phyloP scores from a whole-genome alignment of 1,140 invertebrate species.

The Saxidomus purpurata region DNA sequence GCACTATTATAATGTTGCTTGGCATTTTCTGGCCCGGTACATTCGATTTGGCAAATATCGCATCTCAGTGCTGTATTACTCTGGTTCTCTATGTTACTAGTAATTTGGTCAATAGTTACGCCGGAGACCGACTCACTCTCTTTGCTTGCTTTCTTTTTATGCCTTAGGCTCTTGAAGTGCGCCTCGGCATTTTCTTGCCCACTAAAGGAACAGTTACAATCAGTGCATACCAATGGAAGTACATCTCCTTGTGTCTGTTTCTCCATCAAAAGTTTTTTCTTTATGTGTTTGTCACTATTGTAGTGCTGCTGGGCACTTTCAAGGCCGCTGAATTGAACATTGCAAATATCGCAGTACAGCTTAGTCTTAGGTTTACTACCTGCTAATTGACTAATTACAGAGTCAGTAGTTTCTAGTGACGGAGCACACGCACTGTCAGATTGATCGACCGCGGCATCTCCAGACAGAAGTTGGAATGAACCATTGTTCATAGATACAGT shows the following conservation, averaged over 20 bases:
- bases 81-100: no score
- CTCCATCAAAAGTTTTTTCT: not conserved
- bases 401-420: not conserved
- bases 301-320: not conserved
- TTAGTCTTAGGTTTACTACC: no score
- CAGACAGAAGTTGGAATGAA: not conserved
- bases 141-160: not conserved
- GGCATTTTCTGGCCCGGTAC: not conserved
- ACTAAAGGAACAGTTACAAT: not conserved
- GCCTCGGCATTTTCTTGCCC: not conserved
- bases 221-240: not conserved
- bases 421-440: not conserved
- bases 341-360: not conserved
- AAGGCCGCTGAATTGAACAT: not conserved
- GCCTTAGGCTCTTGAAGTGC: not conserved
- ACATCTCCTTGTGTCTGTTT: not conserved
- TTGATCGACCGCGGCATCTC: not conserved
- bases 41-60: not conserved
- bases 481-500: not conserved
- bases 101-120: no score
- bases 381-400: not conserved
- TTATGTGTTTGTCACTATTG: not conserved
- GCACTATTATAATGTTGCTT: not conserved
- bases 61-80: not conserved
- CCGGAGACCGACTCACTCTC: no score